Base-by-base conservation (phyloP, 2,888 invertebrate species). In the Periphyllus acericola region DNA sequence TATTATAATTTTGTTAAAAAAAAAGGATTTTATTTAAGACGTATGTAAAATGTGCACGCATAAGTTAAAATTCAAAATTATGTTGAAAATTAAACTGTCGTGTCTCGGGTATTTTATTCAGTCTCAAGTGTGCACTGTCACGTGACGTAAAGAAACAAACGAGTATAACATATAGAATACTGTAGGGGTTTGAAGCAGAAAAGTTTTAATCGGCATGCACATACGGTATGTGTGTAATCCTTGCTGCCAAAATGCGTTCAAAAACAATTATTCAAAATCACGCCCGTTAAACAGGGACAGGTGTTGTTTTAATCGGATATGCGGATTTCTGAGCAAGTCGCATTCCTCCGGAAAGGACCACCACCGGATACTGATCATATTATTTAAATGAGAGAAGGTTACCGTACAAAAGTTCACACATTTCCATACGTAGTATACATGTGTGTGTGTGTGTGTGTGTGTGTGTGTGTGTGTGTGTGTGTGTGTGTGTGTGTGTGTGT, bases 181-280 rank as follows among this genome's bases (percentile, higher is more conserved):
- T 66, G 32, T 78, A 34, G 32, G 32, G 3, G 34, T 60, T 32
- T 79, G n/a, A 79, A 60, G 19, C 36, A 80, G 36, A 80, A 80
- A 80, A 80, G 80, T 80, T 80, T 80, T 80, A 80, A 80, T 80
- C 80, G 66, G 34, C 36, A 55, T 60, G 17, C n/a, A 9, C n/a
- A 17, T n/a, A 66, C 17, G n/a, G 29, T 76, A 46, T 52, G 46
- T n/a, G 19, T n/a, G 17, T 11, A 32, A 79, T 55, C 40, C 25
- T 11, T 3, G 46, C 81, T 21, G 40, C 68, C 81, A 60, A 52
- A 85, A 85, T 36, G 46, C 66, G 66, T 34, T 83, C 78, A 19
- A 79, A 78, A 85, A 84, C 76, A 40, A 79, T 85, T 78, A 85
- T 85, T 85, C 85, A 68, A 85, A 85, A 85, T 85, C 85, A 78